phyloP scores from a whole-genome alignment of 2,797 vertebrate species.

The Urosaurus nigricauda region DNA sequence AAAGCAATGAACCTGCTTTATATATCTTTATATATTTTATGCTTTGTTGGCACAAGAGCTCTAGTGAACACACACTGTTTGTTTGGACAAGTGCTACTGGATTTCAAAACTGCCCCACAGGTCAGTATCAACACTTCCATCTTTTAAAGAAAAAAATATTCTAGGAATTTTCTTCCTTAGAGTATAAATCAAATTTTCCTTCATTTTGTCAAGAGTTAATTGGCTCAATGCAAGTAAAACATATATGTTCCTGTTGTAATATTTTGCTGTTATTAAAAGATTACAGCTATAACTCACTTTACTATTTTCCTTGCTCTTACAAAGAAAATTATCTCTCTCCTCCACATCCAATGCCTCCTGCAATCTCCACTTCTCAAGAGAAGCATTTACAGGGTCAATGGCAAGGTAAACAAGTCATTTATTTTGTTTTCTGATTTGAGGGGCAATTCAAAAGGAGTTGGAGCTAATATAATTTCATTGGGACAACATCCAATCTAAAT shows the following conservation, averaged over 20 bases:
- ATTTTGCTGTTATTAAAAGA: conserved; percentile 8
- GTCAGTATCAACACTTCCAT: conserved; percentile 64
- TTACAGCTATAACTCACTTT: neutral
- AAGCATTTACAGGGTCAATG: conserved; percentile 29
- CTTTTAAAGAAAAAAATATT: conserved; percentile 39
- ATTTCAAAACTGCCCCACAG: conserved; percentile 62
- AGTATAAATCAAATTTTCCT: neutral
- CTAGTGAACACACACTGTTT: conserved; percentile 58
- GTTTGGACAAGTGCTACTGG: conserved; percentile 76
- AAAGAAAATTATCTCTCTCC: neutral
- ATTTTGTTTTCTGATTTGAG: conserved; percentile 5
- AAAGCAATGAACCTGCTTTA: conserved; percentile 59
- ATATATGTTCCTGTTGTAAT: conserved; percentile 18
- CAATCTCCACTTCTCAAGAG: conserved; percentile 8
- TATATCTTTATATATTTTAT: conserved; percentile 30
- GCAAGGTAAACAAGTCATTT: conserved; percentile 7
- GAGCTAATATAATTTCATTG: neutral
- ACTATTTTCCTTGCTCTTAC: conserved; percentile 8
- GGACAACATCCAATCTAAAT: neutral
- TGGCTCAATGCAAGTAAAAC: conserved; percentile 34
- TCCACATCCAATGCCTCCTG: neutral
- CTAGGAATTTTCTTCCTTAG: conserved; percentile 51
- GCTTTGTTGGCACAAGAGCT: conserved; percentile 65
- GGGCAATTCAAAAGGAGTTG: neutral
- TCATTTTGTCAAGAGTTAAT: conserved; percentile 1